These are phyloP conservation scores for Trisateles emortualis DNA, from an alignment of 2,888 invertebrate genomes.

Conservation along the genomic window DNA sequence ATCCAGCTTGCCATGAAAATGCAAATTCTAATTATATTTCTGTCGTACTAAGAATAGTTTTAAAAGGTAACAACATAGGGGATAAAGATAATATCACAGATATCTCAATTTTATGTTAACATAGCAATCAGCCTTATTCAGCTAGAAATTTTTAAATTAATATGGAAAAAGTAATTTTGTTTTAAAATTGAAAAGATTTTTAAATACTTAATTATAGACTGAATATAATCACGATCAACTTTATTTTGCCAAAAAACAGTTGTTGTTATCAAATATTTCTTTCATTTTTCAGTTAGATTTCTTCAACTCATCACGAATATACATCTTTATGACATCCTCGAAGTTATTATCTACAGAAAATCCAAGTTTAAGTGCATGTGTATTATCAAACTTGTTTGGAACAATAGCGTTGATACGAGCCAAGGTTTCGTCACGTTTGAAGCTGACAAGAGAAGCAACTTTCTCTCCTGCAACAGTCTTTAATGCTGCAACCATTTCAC, in stretches of 20 bases:
- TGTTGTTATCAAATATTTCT: background rate
- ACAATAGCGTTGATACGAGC: slow-evolving; percentile 66
- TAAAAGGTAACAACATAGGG: no score
- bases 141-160: no score
- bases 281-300: slow-evolving; percentile 4
- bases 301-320: slow-evolving; percentile 55
- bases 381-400: slow-evolving; percentile 67
- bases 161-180: no score
- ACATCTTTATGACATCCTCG: slow-evolving; percentile 62
- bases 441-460: slow-evolving; percentile 60
- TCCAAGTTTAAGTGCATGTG: slow-evolving; percentile 66
- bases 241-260: background rate
- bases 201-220: no score
- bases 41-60: no score
- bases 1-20: no score
- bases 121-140: no score
- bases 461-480: slow-evolving; percentile 62
- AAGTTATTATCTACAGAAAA: slow-evolving; percentile 66
- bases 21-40: no score
- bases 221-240: no score
- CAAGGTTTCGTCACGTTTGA: slow-evolving; percentile 56
- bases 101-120: no score
- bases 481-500: slow-evolving; percentile 66
- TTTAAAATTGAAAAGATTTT: no score
- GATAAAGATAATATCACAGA: no score